A percentile compares a stretch with the other conserved stretches of the same genome.
phyloP scores from a whole-genome alignment of 2,888 invertebrate species.

The Bombylius discolor region DNA sequence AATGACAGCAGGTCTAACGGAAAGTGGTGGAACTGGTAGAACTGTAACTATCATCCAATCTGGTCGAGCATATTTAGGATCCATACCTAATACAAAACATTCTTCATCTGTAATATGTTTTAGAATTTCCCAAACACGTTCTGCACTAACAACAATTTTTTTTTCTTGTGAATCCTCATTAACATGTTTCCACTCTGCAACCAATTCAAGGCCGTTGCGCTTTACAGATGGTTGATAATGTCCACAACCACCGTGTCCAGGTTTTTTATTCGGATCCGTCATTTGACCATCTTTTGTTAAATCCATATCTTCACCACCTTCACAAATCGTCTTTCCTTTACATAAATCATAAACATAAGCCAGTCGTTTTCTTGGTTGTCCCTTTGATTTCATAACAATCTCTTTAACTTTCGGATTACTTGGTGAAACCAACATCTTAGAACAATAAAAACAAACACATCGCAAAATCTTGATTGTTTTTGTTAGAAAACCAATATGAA shows the following conservation, averaged over 20 bases:
- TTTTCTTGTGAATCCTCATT: constrained; percentile 98
- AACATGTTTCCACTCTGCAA: constrained; percentile 96
- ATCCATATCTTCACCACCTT: constrained; percentile 97
- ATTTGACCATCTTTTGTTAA: constrained; percentile 62
- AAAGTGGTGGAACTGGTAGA: constrained; percentile 90
- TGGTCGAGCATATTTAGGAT: constrained; percentile 91
- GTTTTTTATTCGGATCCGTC: constrained; percentile 40
- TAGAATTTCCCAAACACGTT: constrained; percentile 93
- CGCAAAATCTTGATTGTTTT: constrained; percentile 95
- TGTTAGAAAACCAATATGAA: constrained; percentile 93
- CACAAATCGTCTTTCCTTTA: constrained; percentile 95
- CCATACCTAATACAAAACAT: constrained; percentile 87
- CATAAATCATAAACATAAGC: constrained; percentile 95
- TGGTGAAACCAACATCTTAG: constrained; percentile 88
- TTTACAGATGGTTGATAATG: constrained; percentile 92
- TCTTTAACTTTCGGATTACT: constrained; percentile 50
- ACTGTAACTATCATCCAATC: constrained; percentile 99
- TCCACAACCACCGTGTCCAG: constrained; percentile 90
- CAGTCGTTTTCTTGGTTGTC: constrained; percentile 86
- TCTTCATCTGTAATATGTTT: constrained; percentile 95
- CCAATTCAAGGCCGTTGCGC: constrained; percentile 78
- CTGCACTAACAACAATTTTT: constrained; percentile 86
- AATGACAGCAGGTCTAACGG: constrained; percentile 94
- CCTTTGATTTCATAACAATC: constrained; percentile 87
- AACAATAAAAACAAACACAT: constrained; percentile 98